phyloP scores from a whole-genome alignment of 1,140 invertebrate genomes.

The Caenorhabditis tropicalis region DNA sequence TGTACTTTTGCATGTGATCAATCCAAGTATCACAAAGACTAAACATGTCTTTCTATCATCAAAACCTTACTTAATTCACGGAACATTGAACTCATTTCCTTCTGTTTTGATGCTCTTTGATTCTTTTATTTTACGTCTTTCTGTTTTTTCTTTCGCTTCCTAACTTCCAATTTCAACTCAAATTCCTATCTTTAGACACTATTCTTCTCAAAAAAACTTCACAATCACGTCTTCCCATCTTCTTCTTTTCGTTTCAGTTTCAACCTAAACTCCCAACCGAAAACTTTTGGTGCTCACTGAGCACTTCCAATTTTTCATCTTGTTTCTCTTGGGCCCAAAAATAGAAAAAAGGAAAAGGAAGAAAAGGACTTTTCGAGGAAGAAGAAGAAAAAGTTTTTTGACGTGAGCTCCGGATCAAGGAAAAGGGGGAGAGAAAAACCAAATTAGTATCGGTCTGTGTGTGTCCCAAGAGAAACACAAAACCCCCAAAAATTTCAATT shows the following conservation, averaged over 20 bases:
- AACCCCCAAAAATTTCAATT: background rate
- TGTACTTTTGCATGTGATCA: too few species aligned
- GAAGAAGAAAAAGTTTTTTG: slow-evolving; percentile 5
- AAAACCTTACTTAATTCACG: too few species aligned
- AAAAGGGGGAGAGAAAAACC: background rate
- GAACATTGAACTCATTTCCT: background rate
- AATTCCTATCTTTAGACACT: background rate
- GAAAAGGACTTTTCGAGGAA: background rate
- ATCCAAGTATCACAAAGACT: too few species aligned
- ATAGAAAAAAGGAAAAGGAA: background rate
- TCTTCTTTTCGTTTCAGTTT: slow-evolving; percentile 7
- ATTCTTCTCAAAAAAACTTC: background rate
- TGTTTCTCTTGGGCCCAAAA: background rate
- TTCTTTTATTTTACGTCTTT: background rate
- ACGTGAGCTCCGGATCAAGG: background rate
- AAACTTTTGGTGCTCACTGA: slow-evolving; percentile 34
- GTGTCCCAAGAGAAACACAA: background rate
- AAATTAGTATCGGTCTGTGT: background rate
- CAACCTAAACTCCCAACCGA: background rate
- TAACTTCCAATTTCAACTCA: background rate
- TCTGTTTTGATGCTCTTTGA: background rate
- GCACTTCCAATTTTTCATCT: slow-evolving; percentile 22
- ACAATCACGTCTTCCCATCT: slow-evolving; percentile 1
- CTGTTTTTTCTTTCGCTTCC: background rate
- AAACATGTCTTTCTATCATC: too few species aligned